Percentiles rank a stretch among this genome's conserved stretches.
Conservation (phyloP, 2,113 vertebrate species). For the Oncorhynchus nerka region DNA sequence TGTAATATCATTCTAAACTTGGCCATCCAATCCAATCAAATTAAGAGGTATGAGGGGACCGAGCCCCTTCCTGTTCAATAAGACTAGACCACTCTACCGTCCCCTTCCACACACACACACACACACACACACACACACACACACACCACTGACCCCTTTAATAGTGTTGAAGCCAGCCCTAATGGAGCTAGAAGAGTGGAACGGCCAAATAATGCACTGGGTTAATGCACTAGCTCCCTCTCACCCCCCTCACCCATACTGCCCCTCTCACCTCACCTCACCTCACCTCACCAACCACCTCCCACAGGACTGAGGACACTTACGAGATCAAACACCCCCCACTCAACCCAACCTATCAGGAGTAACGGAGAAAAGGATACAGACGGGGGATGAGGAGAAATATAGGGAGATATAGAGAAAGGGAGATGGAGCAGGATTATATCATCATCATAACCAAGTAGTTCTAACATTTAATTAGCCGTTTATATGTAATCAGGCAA, state of each 20-base stretch:
- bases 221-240: conserved; percentile 68
- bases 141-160: conserved; percentile 70
- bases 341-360: background rate
- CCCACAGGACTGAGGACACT: too few relatives aligned
- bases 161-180: conserved; percentile 68
- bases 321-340: conserved; percentile 18
- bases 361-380: background rate
- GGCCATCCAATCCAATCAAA: conserved; percentile 73
- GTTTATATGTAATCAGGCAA: too few relatives aligned
- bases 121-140: conserved; percentile 56
- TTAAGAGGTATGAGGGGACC: conserved; percentile 69
- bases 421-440: background rate
- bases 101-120: conserved; percentile 60
- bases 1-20: conserved; percentile 73
- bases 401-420: background rate
- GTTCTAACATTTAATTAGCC: too few relatives aligned
- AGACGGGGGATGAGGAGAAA: background rate
- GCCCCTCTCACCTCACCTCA: too few relatives aligned
- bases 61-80: conserved; percentile 69
- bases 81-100: conserved; percentile 67
- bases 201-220: conserved; percentile 75
- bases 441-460: background rate
- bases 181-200: conserved; percentile 68
- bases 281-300: too few relatives aligned
- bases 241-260: conserved; percentile 54